Evolutionary conservation across 2,113 vertebrate genomes (phyloP), one percentile per base, ranked within the genome.

Genomic region (Monopterus albus): DNA sequence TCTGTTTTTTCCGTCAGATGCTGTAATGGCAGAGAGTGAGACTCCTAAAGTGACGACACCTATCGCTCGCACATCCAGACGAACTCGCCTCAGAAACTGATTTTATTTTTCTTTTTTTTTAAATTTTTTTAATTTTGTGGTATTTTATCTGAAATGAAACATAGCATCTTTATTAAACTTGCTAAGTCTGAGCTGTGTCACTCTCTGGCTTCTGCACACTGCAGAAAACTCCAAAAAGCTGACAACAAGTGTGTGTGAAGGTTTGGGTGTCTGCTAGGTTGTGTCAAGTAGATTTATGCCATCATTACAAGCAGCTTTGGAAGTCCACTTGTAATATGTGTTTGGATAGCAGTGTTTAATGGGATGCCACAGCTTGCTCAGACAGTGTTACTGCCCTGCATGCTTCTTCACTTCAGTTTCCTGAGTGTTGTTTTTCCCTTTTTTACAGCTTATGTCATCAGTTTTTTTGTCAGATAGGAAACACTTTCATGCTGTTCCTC

Each of bases 31-130:
- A 1, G 96, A 96, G 17, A 94, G 93, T 0, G 96, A 98, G 83
- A 97, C 95, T 0, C 96, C 97, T 15, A 96, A 94, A 92, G 96
- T 95, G 86, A 96, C 94, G 0, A 98, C 97, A 1, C 96, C 97
- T 69, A 97, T 98, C 73, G 88, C 91, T 61, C 94, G 96, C 62
- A 86, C 94, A 1, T 94, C 95, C 8, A 71, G 93, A n/a, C 87
- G 89, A 17, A 84, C 87, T 53, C 85, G 92, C 23, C 89, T 92
- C 78, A 82, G 93, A 67, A 91, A 93, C 87, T 94, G 74, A 93
- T 18, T 29, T 10, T 33, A 10, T 28, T 15, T 25, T 21, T 47
- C 18, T 0, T 36, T 39, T 36, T 46, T 47, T 31, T 21, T 6
- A 2, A 15, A 18, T 55, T 33, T n/a, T 56, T 20, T 38, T 63